Conservation (phyloP, 2,888 invertebrate species). For the Cephus pygmeus region DNA sequence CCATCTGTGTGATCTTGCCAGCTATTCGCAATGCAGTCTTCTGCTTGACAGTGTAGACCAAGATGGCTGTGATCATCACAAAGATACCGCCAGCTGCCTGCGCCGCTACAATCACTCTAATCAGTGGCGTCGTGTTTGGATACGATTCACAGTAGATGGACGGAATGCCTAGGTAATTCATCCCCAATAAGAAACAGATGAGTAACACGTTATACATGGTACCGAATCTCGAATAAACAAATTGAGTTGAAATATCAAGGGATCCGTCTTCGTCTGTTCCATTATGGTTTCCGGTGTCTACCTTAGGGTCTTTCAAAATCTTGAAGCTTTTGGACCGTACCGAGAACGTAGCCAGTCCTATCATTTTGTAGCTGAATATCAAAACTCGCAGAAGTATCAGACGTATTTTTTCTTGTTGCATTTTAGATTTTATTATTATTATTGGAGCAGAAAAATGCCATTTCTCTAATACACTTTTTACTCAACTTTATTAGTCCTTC, state of each 20-base stretch:
- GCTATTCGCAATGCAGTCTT: conserved; percentile 21
- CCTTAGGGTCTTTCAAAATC: no score
- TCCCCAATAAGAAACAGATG: conserved; percentile 3
- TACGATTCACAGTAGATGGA: not conserved
- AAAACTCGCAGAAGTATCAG: no score
- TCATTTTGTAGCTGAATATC: no score
- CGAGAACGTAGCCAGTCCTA: no score
- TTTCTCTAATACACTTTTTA: no score
- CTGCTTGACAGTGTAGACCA: conserved; percentile 24
- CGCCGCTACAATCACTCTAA: conserved; percentile 18
- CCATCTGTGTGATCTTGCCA: conserved; percentile 17
- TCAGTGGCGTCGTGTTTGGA: conserved; percentile 13
- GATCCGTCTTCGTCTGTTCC: no score
- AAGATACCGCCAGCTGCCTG: conserved; percentile 15
- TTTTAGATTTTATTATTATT: no score
- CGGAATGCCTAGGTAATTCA: conserved; percentile 18
- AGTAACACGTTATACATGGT: conserved; percentile 29
- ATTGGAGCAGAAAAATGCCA: no score
- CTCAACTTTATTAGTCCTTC: no score
- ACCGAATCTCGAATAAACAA: conserved; percentile 22
- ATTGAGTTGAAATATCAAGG: not conserved
- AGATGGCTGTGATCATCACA: conserved; percentile 10
- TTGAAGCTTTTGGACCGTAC: no score
- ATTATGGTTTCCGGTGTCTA: no score
- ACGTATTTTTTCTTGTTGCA: no score